A percentile compares a stretch with the other conserved stretches of the same genome.
Evolutionary conservation across 2,797 vertebrate genomes (phyloP).

Genomic region (Manis crassicaudata): DNA sequence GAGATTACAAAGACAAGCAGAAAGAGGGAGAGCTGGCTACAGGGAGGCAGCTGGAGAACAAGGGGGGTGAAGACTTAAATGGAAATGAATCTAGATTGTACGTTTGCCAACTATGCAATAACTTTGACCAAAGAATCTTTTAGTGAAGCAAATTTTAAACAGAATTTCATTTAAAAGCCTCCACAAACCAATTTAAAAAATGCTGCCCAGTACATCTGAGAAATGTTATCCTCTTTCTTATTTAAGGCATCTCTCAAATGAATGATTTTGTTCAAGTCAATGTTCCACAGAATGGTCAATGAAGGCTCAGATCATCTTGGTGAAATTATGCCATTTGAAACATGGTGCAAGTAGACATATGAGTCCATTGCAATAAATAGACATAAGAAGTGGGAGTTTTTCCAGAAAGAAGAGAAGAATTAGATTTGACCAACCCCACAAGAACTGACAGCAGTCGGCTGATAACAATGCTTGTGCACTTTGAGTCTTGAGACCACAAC

Average conservation of each 20-base stretch:
- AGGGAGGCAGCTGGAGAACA: background rate
- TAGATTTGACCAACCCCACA: background rate
- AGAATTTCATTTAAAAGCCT: background rate
- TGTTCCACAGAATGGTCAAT: background rate
- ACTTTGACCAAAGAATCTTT: constrained; percentile 8
- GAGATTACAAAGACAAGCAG: background rate
- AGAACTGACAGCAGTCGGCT: background rate
- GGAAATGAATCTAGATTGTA: background rate
- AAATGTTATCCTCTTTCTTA: background rate
- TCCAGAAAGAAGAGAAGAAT: background rate
- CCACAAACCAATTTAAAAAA: background rate
- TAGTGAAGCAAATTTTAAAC: background rate
- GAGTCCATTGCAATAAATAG: background rate
- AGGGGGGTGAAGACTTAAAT: background rate
- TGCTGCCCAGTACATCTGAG: background rate
- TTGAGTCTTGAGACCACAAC: background rate
- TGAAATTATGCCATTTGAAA: background rate
- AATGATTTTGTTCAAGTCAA: background rate
- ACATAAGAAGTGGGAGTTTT: background rate
- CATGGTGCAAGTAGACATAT: background rate
- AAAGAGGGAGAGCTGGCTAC: background rate
- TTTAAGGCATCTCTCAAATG: background rate
- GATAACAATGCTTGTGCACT: background rate
- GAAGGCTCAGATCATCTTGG: background rate
- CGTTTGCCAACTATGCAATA: background rate